Percentiles rank a stretch among this genome's conserved stretches.
phyloP scores from a whole-genome alignment of 2,113 vertebrate species.

The Platichthys stellatus region DNA sequence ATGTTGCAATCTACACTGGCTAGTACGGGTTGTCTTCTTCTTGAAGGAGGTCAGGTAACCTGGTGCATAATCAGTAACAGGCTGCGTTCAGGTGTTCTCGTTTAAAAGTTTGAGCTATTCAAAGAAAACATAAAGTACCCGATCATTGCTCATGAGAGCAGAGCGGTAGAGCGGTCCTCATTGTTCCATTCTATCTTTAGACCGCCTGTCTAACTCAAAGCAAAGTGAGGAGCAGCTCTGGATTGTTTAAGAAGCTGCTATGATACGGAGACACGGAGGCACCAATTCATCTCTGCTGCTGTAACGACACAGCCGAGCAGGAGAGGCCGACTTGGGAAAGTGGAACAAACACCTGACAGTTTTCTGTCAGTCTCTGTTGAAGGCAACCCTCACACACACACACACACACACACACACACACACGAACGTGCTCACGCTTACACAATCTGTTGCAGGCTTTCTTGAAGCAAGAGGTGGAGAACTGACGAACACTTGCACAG shows the following conservation, averaged over 20 bases:
- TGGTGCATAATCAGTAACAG: conserved; percentile 12
- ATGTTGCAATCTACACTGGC: too few species aligned
- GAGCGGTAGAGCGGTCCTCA: conserved; percentile 28
- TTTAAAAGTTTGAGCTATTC: conserved; percentile 34
- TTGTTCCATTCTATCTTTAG: conserved; percentile 70
- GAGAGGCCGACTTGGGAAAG: conserved; percentile 25
- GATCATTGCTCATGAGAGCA: conserved; percentile 54
- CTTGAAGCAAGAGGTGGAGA: conserved; percentile 13
- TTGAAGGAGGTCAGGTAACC: too few species aligned
- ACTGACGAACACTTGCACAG: conserved; percentile 11
- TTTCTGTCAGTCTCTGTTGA: conserved; percentile 20
- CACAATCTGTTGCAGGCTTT: conserved; percentile 10
- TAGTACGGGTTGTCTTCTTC: too few species aligned
- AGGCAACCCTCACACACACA: conserved; percentile 3
- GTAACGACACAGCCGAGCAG: conserved; percentile 12
- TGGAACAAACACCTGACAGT: conserved; percentile 48
- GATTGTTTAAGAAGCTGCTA: conserved; percentile 46
- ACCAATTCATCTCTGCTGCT: conserved; percentile 53
- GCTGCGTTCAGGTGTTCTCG: not conserved
- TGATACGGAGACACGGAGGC: conserved; percentile 32
- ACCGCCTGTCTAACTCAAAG: conserved; percentile 59
- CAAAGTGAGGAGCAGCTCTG: conserved; percentile 43
- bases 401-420: conserved; percentile 11
- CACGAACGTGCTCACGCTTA: not conserved
- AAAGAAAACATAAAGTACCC: conserved; percentile 39